These are phyloP conservation scores for Calephelis virginiensis DNA, from an alignment of 1,140 invertebrate genomes.

Conservation along the genomic window DNA sequence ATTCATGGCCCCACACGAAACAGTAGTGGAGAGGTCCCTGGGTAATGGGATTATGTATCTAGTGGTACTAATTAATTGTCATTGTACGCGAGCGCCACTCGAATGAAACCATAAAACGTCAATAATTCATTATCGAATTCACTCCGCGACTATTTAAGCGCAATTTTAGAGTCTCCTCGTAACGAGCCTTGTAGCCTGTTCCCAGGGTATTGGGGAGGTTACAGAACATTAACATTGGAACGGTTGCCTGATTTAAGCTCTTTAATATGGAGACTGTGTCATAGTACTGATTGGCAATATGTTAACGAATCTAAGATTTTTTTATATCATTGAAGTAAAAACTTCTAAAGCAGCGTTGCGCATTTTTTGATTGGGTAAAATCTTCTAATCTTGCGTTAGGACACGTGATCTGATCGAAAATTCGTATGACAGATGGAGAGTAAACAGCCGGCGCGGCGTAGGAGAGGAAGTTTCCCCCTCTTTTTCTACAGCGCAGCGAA, in stretches of 20 bases:
- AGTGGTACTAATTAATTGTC: constrained; percentile 41
- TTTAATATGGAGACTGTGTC: no score
- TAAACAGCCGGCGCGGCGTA: no score
- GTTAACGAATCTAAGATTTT: no score
- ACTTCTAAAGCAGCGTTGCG: no score
- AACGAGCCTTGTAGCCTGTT: constrained; percentile 4
- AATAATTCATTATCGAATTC: constrained; percentile 36
- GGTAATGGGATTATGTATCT: constrained; percentile 41
- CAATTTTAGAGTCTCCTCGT: constrained; percentile 3
- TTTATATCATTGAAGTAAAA: no score
- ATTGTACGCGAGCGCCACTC: constrained; percentile 23
- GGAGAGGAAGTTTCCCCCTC: no score
- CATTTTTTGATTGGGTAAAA: no score
- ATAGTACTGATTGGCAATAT: no score
- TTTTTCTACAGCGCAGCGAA: no score
- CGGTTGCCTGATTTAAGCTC: not conserved
- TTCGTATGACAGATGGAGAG: no score
- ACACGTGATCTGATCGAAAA: no score
- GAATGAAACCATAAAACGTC: constrained; percentile 35
- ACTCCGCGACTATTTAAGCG: constrained; percentile 11
- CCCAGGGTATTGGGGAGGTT: not conserved
- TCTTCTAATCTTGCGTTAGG: no score
- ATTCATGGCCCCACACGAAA: constrained; percentile 4
- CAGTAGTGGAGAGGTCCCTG: constrained; percentile 29
- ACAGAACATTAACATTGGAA: not conserved